These are phyloP conservation scores for Cryptus viduatorius DNA, from an alignment of 2,888 invertebrate genomes.

Conservation along the genomic window DNA sequence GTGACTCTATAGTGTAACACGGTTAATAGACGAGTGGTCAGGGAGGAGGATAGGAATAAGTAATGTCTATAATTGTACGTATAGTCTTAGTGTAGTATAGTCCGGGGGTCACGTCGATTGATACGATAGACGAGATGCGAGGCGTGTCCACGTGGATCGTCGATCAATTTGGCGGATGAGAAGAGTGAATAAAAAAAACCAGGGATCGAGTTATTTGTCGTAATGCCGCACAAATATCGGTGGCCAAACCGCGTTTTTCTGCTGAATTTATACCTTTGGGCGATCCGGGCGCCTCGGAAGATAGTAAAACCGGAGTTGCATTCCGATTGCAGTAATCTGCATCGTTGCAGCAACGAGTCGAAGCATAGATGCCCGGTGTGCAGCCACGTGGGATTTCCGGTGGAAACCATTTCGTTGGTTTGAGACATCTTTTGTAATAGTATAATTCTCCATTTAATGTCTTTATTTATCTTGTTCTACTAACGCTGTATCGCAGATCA, in stretches of 20 bases:
- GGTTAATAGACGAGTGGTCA: slow-evolving; percentile 33
- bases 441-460: slow-evolving; percentile 76
- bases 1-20: slow-evolving; percentile 52
- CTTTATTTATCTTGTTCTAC: neutral
- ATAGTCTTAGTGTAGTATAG: slow-evolving; percentile 35
- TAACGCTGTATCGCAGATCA: neutral
- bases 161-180: slow-evolving; percentile 28
- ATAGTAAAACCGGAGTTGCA: slow-evolving; percentile 84
- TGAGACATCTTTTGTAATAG: slow-evolving; percentile 84
- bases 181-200: neutral
- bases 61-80: slow-evolving; percentile 17
- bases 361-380: slow-evolving; percentile 82
- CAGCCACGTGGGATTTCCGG: slow-evolving; percentile 87
- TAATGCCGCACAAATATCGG: slow-evolving; percentile 81
- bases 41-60: slow-evolving; percentile 15
- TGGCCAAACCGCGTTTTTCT: slow-evolving; percentile 83
- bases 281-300: slow-evolving; percentile 81
- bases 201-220: slow-evolving; percentile 56
- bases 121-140: slow-evolving; percentile 12
- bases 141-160: slow-evolving; percentile 19
- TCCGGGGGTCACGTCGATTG: slow-evolving; percentile 1
- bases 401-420: slow-evolving; percentile 87
- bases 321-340: slow-evolving; percentile 87
- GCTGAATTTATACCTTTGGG: slow-evolving; percentile 68
- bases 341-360: slow-evolving; percentile 85